These are phyloP conservation scores for Chaetura pelagica DNA, from an alignment of 2,113 vertebrate genomes.

Conservation along the genomic window DNA sequence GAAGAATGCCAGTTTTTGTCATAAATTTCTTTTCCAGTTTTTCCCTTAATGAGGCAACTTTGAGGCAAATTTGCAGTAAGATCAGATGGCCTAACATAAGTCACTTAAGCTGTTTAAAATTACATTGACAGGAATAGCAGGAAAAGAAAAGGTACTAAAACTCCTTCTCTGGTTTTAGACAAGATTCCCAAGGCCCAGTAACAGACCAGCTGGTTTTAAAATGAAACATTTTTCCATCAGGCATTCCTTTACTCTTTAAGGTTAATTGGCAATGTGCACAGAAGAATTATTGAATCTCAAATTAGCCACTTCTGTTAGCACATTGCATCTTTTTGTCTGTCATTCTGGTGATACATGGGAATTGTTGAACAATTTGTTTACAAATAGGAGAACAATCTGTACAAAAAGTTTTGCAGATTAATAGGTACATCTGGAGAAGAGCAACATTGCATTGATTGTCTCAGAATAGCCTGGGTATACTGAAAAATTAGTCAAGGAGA, in stretches of 20 bases:
- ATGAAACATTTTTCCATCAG: neutral
- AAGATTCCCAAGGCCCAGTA: neutral
- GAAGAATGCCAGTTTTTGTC: neutral
- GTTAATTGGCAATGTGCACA: neutral
- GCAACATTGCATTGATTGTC: neutral
- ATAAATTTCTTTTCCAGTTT: neutral
- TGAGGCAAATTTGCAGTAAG: neutral
- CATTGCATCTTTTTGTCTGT: constrained; percentile 47
- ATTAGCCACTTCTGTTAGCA: constrained; percentile 9
- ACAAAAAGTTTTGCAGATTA: constrained; percentile 52
- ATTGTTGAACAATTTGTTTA: constrained; percentile 62
- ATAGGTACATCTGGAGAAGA: constrained; percentile 45
- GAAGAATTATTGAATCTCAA: constrained; percentile 23
- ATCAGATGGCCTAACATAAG: neutral
- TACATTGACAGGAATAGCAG: neutral
- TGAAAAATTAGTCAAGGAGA: neutral
- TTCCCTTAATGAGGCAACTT: neutral
- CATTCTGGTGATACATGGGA: neutral
- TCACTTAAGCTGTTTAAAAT: neutral
- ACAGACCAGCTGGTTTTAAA: neutral
- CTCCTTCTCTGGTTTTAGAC: neutral
- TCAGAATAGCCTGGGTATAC: neutral
- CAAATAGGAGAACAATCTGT: constrained; percentile 49
- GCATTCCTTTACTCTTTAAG: constrained; percentile 11
- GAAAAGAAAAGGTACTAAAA: neutral